Percentiles rank a stretch among this genome's conserved stretches.
phyloP scores from a whole-genome alignment of 2,888 invertebrate genomes.

The Cataglyphis rosenhaueri region DNA sequence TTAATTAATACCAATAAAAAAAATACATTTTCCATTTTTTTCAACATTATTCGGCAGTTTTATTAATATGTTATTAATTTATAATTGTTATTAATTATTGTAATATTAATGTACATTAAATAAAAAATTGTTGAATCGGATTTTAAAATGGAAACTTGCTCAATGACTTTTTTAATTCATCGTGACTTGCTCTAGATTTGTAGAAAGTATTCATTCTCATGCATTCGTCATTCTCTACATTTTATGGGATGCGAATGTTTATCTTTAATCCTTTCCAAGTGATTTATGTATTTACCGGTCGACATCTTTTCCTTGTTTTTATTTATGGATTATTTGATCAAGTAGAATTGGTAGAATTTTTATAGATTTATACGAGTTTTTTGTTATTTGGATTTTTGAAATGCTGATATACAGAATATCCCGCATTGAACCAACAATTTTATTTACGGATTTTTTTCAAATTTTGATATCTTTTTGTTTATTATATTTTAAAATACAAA shows the following conservation, averaged over 20 bases:
- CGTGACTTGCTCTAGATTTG: not conserved
- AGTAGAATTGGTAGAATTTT: not conserved
- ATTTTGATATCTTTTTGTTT: not conserved
- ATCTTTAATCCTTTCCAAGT: not conserved
- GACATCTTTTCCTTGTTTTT: not conserved
- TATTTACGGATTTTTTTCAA: not conserved
- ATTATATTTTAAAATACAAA: not conserved
- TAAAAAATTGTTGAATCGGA: not conserved
- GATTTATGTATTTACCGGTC: not conserved
- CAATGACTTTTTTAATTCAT: not conserved
- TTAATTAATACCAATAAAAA: not conserved
- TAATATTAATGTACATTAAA: not conserved
- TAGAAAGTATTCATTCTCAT: conserved; percentile 8
- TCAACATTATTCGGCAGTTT: not conserved
- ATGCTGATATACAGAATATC: not conserved
- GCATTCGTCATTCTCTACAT: not conserved
- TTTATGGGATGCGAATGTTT: conserved; percentile 18
- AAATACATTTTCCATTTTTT: not conserved
- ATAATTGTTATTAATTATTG: not conserved
- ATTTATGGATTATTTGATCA: not conserved
- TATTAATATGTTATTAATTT: not conserved
- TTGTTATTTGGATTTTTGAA: conserved; percentile 15
- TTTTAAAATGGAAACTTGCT: not conserved
- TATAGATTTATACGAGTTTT: not conserved
- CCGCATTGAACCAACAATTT: not conserved